Evolutionary conservation across 2,797 vertebrate genomes (phyloP), one percentile per base, ranked within the genome.

Genomic region (Lindbergichthys nudifrons): DNA sequence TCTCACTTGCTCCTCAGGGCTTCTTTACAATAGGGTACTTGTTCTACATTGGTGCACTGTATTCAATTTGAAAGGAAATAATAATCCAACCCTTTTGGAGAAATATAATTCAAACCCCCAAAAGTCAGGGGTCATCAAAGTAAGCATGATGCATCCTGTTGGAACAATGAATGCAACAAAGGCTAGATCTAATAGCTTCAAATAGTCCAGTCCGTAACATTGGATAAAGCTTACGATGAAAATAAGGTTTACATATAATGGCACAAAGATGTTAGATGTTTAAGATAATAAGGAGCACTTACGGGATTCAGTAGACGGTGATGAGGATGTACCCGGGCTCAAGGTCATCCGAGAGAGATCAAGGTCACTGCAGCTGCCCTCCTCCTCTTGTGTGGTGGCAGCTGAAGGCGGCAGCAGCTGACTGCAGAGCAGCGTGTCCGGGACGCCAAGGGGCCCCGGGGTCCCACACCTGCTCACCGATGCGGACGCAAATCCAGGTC

Each of bases 271-370:
- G 18, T 14, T 18, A 8, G 2, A 23, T 62, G 13, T 7, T 5
- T 26, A 10, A 50, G 12, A 4, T 39, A 30, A 23, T 13, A 16
- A 2, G 15, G 19, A 71, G 15, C 4, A 82, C 97, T 96, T 92
- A 99, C 97, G 96, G 82, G 97, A 98, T 87, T 99, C 97, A 69
- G 96, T 96, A 2, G 97, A 99, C 0, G 96, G 97, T 2, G 97
- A 97, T 0, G 96, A 96, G 77, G 97, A 97, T 80, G 97, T 97
- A 85, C 96, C 97, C 58, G 97, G 96, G 79, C 97, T 98, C 95
- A 99, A 93, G 90, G 96, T 99, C 96, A 99, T 94, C 90, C 97
- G 94, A 71, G 97, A 98, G 84, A 99, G 96, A 91, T 99, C 98
- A 69, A 99, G 97, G 92, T 98, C 97, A 75, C 96, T 97, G 90